Evolutionary conservation across 2,888 invertebrate genomes (phyloP).

Genomic region (Eupithecia dodoneata): DNA sequence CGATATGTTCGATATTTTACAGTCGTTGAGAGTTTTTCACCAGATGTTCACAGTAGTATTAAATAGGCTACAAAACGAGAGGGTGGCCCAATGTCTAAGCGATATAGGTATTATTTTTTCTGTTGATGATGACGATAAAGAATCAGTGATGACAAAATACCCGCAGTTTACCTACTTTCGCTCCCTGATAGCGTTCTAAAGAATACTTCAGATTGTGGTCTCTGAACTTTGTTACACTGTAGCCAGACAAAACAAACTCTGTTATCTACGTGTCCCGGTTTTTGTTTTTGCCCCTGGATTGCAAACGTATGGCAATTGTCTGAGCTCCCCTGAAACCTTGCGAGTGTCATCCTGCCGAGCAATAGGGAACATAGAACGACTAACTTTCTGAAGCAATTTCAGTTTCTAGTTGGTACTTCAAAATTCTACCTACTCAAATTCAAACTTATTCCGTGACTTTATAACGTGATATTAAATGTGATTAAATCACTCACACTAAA

Average conservation of each 20-base stretch:
- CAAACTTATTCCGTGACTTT: background rate
- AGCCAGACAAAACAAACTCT: conserved; percentile 4
- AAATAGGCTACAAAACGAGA: too few relatives aligned
- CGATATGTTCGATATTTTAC: too few relatives aligned
- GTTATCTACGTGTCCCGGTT: background rate
- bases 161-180: background rate
- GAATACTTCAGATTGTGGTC: background rate
- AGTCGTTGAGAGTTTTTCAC: too few relatives aligned
- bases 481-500: too few relatives aligned
- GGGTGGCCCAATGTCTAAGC: too few relatives aligned
- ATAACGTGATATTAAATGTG: too few relatives aligned
- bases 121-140: too few relatives aligned
- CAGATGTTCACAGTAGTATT: too few relatives aligned
- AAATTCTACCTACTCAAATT: background rate
- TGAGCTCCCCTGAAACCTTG: background rate
- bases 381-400: background rate
- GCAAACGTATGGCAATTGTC: conserved; percentile 2
- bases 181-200: too few relatives aligned
- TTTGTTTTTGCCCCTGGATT: background rate
- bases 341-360: background rate
- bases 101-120: too few relatives aligned
- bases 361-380: background rate
- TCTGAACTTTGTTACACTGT: background rate
- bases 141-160: too few relatives aligned
- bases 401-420: background rate